Percentiles rank a stretch among this genome's conserved stretches.
Conservation (phyloP, 2,888 invertebrate genomes). For the Chydorus sphaericus region DNA sequence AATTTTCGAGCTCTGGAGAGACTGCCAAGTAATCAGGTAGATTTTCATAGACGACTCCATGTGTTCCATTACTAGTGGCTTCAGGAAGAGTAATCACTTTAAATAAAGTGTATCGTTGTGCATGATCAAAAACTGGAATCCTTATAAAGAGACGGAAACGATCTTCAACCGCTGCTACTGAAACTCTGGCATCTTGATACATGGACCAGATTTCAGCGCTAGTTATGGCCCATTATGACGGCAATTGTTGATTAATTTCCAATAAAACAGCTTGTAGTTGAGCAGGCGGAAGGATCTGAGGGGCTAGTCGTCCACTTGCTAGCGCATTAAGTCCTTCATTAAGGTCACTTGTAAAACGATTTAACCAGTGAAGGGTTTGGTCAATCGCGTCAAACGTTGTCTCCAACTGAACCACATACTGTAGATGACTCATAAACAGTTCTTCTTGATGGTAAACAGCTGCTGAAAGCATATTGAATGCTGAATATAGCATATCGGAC, state of each 20-base stretch:
- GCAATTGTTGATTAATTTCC: background rate
- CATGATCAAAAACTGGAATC: background rate
- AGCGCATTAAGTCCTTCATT: background rate
- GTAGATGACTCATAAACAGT: no score
- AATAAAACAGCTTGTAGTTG: background rate
- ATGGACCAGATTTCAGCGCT: background rate
- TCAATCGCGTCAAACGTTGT: background rate
- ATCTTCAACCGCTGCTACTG: background rate
- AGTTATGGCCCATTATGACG: background rate
- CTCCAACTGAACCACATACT: background rate
- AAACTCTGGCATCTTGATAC: background rate
- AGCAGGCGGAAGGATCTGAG: background rate
- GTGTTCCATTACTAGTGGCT: background rate
- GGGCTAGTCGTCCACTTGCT: background rate
- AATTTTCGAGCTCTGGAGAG: background rate
- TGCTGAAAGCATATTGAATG: no score
- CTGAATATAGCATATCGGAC: no score
- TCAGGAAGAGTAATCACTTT: background rate
- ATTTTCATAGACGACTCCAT: background rate
- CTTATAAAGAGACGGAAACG: background rate
- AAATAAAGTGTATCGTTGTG: background rate
- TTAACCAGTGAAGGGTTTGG: background rate
- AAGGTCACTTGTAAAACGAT: background rate
- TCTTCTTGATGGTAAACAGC: no score
- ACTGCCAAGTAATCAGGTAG: background rate